Evolutionary conservation across 1,140 invertebrate genomes (phyloP).

Genomic region (Tenebrio molitor): DNA sequence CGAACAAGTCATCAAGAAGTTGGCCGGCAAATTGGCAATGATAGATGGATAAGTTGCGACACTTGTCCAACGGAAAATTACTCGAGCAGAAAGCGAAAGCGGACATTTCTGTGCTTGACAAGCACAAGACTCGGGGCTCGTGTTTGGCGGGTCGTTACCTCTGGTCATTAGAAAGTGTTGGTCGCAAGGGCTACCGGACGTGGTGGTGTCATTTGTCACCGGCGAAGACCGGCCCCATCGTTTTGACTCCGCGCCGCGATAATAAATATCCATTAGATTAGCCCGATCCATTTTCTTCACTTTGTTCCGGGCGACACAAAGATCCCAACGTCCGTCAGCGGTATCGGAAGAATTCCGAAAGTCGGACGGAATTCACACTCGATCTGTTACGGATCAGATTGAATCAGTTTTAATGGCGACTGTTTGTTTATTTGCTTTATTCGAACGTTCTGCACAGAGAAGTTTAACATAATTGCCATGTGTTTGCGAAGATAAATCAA

Average conservation of each 20-base stretch:
- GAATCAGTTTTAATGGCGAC: neutral
- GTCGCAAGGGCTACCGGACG: constrained; percentile 50
- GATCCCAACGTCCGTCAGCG: constrained; percentile 1
- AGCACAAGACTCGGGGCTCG: constrained; percentile 24
- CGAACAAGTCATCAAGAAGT: constrained; percentile 26
- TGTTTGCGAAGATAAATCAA: constrained; percentile 22
- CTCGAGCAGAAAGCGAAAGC: constrained; percentile 25
- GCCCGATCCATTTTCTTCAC: constrained; percentile 45
- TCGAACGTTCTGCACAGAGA: neutral
- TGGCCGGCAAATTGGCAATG: constrained; percentile 31
- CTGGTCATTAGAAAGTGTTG: constrained; percentile 53
- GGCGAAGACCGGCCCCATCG: constrained; percentile 14
- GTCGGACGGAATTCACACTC: neutral
- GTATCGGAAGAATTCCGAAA: neutral
- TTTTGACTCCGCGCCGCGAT: constrained; percentile 27
- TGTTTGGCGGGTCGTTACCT: constrained; percentile 52
- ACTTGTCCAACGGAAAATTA: constrained; percentile 16
- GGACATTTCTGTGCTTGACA: constrained; percentile 21
- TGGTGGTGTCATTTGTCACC: constrained; percentile 49
- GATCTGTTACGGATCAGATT: neutral
- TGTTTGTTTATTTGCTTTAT: neutral
- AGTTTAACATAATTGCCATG: constrained; percentile 22
- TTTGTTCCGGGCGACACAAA: constrained; percentile 32
- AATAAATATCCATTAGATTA: constrained; percentile 49
- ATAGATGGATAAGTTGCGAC: constrained; percentile 36